phyloP scores from a whole-genome alignment of 1,140 invertebrate species.

The Lordiphosa clarofinis region DNA sequence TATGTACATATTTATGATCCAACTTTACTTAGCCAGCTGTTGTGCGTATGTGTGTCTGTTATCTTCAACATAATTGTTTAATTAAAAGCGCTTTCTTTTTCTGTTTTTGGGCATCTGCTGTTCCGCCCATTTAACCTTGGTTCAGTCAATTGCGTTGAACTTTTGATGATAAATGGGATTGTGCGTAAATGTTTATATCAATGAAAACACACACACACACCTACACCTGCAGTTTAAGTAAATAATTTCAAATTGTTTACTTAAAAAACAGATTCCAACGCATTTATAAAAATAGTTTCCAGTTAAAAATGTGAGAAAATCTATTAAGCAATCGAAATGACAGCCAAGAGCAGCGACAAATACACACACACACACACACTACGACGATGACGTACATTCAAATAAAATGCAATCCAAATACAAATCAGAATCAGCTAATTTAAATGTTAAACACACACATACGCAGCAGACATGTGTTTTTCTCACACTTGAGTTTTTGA shows the following conservation, averaged over 20 bases:
- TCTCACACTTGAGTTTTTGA: conserved; percentile 54
- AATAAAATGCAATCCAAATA: conserved; percentile 55
- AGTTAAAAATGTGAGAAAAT: conserved; percentile 26
- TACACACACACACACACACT: conserved; percentile 13
- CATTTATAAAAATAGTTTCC: conserved; percentile 31
- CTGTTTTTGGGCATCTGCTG: conserved; percentile 39
- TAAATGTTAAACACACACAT: conserved; percentile 48
- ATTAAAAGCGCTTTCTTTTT: conserved; percentile 48
- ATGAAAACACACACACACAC: conserved; percentile 12
- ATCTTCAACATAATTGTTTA: conserved; percentile 20
- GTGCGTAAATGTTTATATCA: conserved; percentile 10
- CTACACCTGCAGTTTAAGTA: conserved; percentile 27
- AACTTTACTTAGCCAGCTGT: conserved; percentile 14
- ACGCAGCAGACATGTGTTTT: conserved; percentile 18
- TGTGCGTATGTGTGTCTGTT: conserved; percentile 6
- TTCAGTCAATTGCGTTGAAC: conserved; percentile 64
- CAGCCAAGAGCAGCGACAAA: conserved; percentile 36
- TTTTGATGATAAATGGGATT: conserved; percentile 52
- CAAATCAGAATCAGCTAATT: conserved; percentile 65
- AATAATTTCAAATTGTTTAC: conserved; percentile 55
- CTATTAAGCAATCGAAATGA: conserved; percentile 61
- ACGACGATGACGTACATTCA: conserved; percentile 25
- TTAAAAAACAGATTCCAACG: conserved; percentile 15
- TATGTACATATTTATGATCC: too few species aligned
- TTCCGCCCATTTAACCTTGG: conserved; percentile 56